These are phyloP conservation scores for Periophthalmodon schlosseri DNA, from an alignment of 2,113 vertebrate genomes.

Conservation along the genomic window DNA sequence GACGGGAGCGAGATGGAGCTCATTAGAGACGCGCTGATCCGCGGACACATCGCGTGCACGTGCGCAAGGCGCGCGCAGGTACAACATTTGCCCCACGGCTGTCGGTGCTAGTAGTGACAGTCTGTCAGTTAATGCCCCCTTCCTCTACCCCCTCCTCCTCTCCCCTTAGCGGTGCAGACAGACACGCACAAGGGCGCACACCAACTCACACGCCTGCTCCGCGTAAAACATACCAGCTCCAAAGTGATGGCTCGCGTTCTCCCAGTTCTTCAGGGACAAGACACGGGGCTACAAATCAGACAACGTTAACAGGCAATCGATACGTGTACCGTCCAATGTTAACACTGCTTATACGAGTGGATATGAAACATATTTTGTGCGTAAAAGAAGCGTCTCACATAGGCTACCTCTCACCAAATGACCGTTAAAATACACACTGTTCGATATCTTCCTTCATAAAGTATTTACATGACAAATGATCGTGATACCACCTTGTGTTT, in stretches of 20 bases:
- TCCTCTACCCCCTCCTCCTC: slow-evolving; percentile 3
- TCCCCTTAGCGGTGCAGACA: slow-evolving; percentile 43
- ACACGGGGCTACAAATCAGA: slow-evolving; percentile 12
- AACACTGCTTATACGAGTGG: slow-evolving; percentile 33
- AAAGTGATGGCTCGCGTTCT: slow-evolving; percentile 40
- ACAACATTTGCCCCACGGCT: slow-evolving; percentile 41
- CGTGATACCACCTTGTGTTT: not conserved
- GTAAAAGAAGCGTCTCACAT: slow-evolving; percentile 41
- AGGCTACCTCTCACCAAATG: slow-evolving; percentile 22
- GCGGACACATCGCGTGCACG: slow-evolving; percentile 35
- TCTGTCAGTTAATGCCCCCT: slow-evolving; percentile 40
- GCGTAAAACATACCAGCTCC: slow-evolving; percentile 50
- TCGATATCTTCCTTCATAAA: slow-evolving; percentile 16
- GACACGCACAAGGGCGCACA: slow-evolving; percentile 22
- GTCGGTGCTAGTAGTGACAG: slow-evolving; percentile 52
- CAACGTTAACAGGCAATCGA: slow-evolving; percentile 25
- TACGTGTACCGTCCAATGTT: slow-evolving; percentile 25
- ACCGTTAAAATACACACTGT: slow-evolving; percentile 18
- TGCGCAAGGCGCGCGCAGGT: slow-evolving; percentile 41
- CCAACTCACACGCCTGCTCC: slow-evolving; percentile 46
- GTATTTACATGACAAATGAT: not conserved
- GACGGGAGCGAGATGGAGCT: slow-evolving; percentile 53
- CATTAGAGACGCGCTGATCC: slow-evolving; percentile 65
- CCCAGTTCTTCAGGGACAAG: slow-evolving; percentile 5
- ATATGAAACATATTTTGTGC: slow-evolving; percentile 28